Evolutionary conservation across 2,797 vertebrate genomes (phyloP).

Genomic region (Falco peregrinus): DNA sequence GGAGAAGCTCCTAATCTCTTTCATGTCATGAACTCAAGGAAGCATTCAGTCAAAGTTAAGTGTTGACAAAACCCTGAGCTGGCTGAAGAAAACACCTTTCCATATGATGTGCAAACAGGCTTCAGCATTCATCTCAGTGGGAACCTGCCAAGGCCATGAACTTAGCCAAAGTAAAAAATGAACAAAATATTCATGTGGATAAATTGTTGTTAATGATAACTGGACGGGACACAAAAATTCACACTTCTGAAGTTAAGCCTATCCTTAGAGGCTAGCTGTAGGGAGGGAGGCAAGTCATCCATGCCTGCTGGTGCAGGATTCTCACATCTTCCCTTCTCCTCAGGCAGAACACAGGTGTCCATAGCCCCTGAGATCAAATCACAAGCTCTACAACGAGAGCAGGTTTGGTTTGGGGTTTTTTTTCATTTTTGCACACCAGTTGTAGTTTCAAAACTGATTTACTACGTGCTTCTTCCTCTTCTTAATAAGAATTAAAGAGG

Average conservation of each 20-base stretch:
- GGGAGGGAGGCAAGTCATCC: neutral
- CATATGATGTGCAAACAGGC: neutral
- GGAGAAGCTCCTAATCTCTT: neutral
- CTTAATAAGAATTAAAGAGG: conserved; percentile 61
- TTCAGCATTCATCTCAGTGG: neutral
- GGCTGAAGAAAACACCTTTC: conserved; percentile 9
- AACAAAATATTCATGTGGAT: neutral
- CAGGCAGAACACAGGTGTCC: neutral
- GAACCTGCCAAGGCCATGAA: neutral
- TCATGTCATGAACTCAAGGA: neutral
- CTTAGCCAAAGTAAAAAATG: neutral
- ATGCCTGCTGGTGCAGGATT: neutral
- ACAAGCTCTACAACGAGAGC: conserved; percentile 17
- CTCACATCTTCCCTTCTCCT: neutral
- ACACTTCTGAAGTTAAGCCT: conserved; percentile 7
- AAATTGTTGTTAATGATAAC: neutral
- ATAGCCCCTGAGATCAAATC: neutral
- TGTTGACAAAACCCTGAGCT: neutral
- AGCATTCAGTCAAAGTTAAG: neutral
- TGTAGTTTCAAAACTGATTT: conserved; percentile 65
- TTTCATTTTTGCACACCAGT: conserved; percentile 34
- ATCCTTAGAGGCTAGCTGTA: neutral
- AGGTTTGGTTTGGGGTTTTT: neutral
- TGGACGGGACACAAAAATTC: neutral
- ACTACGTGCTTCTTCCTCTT: conserved; percentile 52